Conservation (phyloP, 2,888 invertebrate genomes). For the Priapulus caudatus region DNA sequence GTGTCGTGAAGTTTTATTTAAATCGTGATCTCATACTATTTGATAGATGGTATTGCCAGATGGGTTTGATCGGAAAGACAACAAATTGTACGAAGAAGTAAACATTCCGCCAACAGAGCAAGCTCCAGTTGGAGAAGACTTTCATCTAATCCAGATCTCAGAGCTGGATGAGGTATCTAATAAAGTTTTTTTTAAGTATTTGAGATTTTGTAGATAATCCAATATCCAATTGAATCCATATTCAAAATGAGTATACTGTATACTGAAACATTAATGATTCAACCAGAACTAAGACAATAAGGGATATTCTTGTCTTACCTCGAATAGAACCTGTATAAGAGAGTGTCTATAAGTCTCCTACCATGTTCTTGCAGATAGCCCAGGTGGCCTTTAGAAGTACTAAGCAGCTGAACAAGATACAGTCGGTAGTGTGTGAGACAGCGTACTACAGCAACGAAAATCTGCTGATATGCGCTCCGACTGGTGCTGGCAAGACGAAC, state of each 20-base stretch:
- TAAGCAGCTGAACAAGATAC: slow-evolving; percentile 77
- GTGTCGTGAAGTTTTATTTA: background rate
- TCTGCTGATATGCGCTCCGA: slow-evolving; percentile 92
- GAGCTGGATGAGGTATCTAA: slow-evolving; percentile 32
- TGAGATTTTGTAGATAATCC: too few relatives aligned
- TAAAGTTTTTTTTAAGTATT: too few relatives aligned
- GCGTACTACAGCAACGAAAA: slow-evolving; percentile 96
- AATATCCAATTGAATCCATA: too few relatives aligned
- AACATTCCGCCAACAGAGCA: slow-evolving; percentile 39
- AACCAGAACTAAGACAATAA: background rate
- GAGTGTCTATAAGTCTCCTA: background rate
- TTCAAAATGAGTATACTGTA: too few relatives aligned
- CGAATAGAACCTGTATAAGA: background rate
- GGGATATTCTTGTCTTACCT: slow-evolving; percentile 2
- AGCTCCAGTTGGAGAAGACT: slow-evolving; percentile 29
- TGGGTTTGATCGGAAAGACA: slow-evolving; percentile 58
- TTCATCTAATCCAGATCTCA: slow-evolving; percentile 27
- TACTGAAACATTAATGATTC: too few relatives aligned
- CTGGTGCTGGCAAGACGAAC: slow-evolving; percentile 98
- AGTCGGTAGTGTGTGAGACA: slow-evolving; percentile 84
- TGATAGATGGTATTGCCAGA: slow-evolving; percentile 65
- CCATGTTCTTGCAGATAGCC: slow-evolving; percentile 51
- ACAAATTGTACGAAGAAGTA: slow-evolving; percentile 69
- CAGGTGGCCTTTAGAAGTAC: slow-evolving; percentile 78
- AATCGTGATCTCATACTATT: slow-evolving; percentile 10